These are phyloP conservation scores for Odocoileus hemionus DNA, from an alignment of 2,113 vertebrate species.

Conservation along the genomic window DNA sequence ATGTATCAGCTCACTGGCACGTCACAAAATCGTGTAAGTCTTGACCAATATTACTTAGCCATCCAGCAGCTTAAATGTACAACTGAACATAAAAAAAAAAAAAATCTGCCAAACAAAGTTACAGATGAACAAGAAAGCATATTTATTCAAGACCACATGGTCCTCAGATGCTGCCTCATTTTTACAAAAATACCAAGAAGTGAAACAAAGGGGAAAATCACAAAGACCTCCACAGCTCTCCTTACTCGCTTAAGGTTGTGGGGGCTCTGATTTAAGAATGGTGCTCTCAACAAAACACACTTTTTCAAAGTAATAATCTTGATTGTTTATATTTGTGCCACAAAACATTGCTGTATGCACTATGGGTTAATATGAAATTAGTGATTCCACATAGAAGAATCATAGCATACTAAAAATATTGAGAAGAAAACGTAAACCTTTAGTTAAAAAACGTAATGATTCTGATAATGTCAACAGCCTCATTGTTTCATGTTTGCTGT, in stretches of 20 bases:
- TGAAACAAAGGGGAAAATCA: neutral
- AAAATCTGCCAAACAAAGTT: neutral
- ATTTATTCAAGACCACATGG: neutral
- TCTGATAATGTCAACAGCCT: neutral
- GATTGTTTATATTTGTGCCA: neutral
- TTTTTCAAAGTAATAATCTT: neutral
- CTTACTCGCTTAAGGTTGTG: no score
- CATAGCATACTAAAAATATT: neutral
- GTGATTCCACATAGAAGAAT: neutral
- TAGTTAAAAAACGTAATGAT: neutral
- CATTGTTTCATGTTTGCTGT: neutral
- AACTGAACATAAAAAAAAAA: neutral
- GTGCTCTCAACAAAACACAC: no score
- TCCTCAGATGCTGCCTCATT: neutral
- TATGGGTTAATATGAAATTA: neutral
- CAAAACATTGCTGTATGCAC: neutral
- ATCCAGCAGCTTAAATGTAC: neutral
- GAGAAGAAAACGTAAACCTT: neutral
- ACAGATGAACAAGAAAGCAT: neutral
- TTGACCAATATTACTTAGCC: neutral
- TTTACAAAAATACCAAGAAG: neutral
- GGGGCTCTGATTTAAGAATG: neutral
- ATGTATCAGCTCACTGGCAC: neutral
- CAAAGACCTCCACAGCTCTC: neutral
- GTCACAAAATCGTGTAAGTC: neutral